Evolutionary conservation across 2,113 vertebrate genomes (phyloP).

Genomic region (Hipposideros armiger): DNA sequence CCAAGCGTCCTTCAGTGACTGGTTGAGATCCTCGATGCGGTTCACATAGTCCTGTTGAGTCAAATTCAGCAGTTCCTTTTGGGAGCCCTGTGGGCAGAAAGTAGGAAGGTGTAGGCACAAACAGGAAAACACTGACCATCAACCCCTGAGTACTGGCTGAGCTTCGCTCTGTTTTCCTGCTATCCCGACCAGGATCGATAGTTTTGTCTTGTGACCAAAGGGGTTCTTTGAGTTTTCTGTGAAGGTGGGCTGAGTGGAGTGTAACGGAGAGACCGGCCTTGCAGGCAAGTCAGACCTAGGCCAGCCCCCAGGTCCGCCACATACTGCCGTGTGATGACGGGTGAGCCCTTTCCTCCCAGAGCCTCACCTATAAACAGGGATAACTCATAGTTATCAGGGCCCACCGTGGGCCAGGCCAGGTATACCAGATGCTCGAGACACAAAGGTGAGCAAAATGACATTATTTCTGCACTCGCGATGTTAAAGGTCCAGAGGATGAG

Average conservation of each 20-base stretch:
- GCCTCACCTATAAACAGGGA: not conserved
- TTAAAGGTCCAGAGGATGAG: not conserved
- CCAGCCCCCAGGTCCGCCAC: not conserved
- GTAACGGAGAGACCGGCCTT: not conserved
- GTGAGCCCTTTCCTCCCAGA: not conserved
- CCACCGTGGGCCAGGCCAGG: rapidly evolving
- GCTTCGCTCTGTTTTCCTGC: not conserved
- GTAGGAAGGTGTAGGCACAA: not conserved
- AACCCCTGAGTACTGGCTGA: not conserved
- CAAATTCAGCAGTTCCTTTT: slow-evolving; percentile 96
- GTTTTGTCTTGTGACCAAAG: not conserved
- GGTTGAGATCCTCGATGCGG: slow-evolving; percentile 97
- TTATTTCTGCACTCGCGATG: not conserved
- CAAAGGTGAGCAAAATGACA: not conserved
- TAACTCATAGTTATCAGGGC: not conserved
- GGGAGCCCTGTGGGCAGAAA: slow-evolving; percentile 91
- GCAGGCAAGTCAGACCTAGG: not conserved
- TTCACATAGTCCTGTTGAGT: slow-evolving; percentile 98
- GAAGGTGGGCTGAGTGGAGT: rapidly evolving
- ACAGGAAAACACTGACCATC: not conserved
- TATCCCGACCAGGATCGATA: not conserved
- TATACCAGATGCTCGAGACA: not conserved
- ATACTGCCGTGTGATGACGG: not conserved
- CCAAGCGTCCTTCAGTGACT: slow-evolving; percentile 98
- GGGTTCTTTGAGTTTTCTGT: not conserved